Conservation (phyloP, 2,797 vertebrate genomes). For the Gouania willdenowi region DNA sequence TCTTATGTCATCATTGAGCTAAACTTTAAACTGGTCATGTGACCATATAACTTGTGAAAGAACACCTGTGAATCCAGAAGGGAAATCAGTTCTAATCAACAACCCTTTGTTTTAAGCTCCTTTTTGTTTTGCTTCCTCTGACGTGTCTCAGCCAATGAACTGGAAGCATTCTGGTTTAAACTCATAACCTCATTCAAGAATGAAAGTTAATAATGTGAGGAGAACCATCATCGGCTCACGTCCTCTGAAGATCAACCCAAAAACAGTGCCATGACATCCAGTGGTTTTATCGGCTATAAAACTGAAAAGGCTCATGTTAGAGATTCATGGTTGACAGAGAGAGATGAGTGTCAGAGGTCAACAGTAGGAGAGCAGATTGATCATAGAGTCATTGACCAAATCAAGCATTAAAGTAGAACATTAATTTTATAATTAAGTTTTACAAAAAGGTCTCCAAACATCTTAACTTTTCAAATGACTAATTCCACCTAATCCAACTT, state of each 20-base stretch:
- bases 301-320: slow-evolving; percentile 36
- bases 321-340: slow-evolving; percentile 42
- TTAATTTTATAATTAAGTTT: too few relatives aligned
- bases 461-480: too few relatives aligned
- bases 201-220: slow-evolving; percentile 74
- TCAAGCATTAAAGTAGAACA: too few relatives aligned
- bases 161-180: slow-evolving; percentile 34
- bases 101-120: neutral
- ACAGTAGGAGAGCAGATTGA: slow-evolving; percentile 12
- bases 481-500: too few relatives aligned
- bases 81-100: slow-evolving; percentile 18
- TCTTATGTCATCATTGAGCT: too few relatives aligned
- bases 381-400: too few relatives aligned
- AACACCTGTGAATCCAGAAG: slow-evolving; percentile 10
- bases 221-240: slow-evolving; percentile 42
- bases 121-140: slow-evolving; percentile 20
- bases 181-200: slow-evolving; percentile 53
- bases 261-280: slow-evolving; percentile 59
- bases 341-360: slow-evolving; percentile 33
- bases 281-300: slow-evolving; percentile 66
- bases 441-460: too few relatives aligned
- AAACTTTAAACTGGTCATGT: too few relatives aligned
- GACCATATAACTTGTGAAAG: too few relatives aligned
- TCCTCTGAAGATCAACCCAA: slow-evolving; percentile 55
- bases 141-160: neutral